Evolutionary conservation across 2,888 invertebrate species (phyloP), one percentile per base, ranked within the genome.

Genomic region (Teinopalpus imperialis): DNA sequence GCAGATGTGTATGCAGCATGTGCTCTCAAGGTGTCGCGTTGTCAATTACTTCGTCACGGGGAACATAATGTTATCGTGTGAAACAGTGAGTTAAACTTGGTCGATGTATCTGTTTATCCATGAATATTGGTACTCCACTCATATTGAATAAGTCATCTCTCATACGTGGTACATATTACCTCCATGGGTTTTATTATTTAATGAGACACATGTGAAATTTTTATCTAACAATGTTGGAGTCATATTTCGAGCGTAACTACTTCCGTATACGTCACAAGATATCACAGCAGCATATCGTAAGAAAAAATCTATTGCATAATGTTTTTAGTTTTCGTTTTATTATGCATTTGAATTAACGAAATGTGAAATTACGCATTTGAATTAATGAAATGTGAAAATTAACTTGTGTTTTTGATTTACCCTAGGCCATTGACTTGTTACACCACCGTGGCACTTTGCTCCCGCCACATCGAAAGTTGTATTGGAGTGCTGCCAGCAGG

Each of bases 1-100:
- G 37, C 18, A 39, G n/a, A n/a, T n/a, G n/a, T n/a, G n/a, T n/a
- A n/a, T 39, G n/a, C 27, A 20, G 10, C 37, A 39, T 39, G 20
- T 39, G 37, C 16, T 39, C 10, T 18, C 21, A 34, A 34, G 21
- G 18, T 10, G 32, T 32, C 20, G 21, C 7, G 12, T 20, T 21
- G 34, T 34, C 34, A 12, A 34, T 34, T 32, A 32, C 10, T 10
- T 34, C 34, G 34, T 34, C 34, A 34, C 34, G 34, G 34, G 34
- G 34, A 20, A 32, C 16, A 16, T 4, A 16, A n/a, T n/a, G n/a
- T n/a, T n/a, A n/a, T n/a, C n/a, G n/a, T n/a, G n/a, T n/a, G n/a
- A n/a, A n/a, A n/a, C n/a, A n/a, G n/a, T n/a, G n/a, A n/a, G n/a
- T n/a, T n/a, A n/a, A n/a, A n/a, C n/a, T n/a, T n/a, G n/a, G n/a